These are phyloP conservation scores for Planococcus citri DNA, from an alignment of 1,140 invertebrate species.

Conservation along the genomic window DNA sequence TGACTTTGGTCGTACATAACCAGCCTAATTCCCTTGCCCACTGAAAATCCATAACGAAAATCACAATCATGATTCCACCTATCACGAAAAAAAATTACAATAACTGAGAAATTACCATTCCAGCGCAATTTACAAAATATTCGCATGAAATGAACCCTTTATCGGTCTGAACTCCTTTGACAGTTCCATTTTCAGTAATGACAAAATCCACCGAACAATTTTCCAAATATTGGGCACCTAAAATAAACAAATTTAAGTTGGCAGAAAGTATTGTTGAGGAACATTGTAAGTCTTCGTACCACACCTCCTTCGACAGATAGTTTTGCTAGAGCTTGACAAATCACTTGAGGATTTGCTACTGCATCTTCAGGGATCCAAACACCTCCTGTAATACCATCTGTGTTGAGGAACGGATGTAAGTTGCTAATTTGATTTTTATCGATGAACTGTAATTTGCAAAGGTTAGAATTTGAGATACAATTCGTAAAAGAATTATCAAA, in stretches of 20 bases:
- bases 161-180: constrained; percentile 46
- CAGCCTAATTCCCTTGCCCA: constrained; percentile 55
- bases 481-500: not conserved
- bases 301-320: constrained; percentile 43
- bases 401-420: constrained; percentile 47
- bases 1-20: constrained; percentile 45
- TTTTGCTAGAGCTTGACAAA: constrained; percentile 45
- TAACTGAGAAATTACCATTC: constrained; percentile 42
- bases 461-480: not conserved
- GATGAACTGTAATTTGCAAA: constrained; percentile 31
- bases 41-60: constrained; percentile 32
- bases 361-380: constrained; percentile 64
- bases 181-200: constrained; percentile 42
- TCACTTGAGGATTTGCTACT: constrained; percentile 47
- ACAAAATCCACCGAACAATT: constrained; percentile 45
- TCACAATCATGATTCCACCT: not conserved
- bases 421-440: constrained; percentile 35
- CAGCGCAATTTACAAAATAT: constrained; percentile 60
- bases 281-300: not conserved
- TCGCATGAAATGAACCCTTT: constrained; percentile 50
- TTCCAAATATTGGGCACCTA: constrained; percentile 46
- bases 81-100: not conserved
- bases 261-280: not conserved
- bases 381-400: constrained; percentile 54
- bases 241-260: constrained; percentile 5